Percentiles rank a stretch among this genome's conserved stretches.
Conservation (phyloP, 2,797 vertebrate genomes). For the Tragelaphus oryx region DNA sequence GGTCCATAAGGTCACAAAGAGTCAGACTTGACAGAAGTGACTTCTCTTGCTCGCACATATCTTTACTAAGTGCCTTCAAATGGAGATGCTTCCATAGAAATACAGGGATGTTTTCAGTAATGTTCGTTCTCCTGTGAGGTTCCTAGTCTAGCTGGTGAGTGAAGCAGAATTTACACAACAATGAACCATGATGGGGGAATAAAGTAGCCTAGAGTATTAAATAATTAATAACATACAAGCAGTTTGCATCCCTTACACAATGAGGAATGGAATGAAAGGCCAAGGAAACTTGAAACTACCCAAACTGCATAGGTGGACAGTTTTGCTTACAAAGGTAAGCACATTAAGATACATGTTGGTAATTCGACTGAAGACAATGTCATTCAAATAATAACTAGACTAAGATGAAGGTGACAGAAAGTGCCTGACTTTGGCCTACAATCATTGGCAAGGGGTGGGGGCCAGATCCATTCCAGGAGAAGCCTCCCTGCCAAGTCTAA, state of each 20-base stretch:
- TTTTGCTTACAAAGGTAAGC: background rate
- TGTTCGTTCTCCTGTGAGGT: background rate
- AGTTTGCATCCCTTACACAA: background rate
- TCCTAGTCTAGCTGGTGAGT: too few species aligned
- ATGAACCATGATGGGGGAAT: background rate
- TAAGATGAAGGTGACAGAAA: rapidly evolving
- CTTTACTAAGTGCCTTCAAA: background rate
- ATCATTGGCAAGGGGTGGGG: background rate
- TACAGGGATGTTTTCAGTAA: background rate
- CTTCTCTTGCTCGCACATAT: rapidly evolving
- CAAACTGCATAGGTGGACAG: rapidly evolving
- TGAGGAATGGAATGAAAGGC: background rate
- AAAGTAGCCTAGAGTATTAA: background rate
- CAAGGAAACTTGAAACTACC: background rate
- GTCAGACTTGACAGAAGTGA: background rate
- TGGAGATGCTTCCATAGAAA: background rate
- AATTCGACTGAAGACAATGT: rapidly evolving
- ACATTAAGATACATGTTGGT: background rate
- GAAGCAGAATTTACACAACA: background rate
- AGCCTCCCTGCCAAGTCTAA: background rate
- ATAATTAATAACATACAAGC: background rate
- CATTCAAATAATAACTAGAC: background rate
- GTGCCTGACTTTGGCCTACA: background rate
- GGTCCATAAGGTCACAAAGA: background rate
- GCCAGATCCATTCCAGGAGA: rapidly evolving